Percentiles rank a stretch among this genome's conserved stretches.
Conservation (phyloP, 2,113 vertebrate species). For the Elaphurus davidianus region DNA sequence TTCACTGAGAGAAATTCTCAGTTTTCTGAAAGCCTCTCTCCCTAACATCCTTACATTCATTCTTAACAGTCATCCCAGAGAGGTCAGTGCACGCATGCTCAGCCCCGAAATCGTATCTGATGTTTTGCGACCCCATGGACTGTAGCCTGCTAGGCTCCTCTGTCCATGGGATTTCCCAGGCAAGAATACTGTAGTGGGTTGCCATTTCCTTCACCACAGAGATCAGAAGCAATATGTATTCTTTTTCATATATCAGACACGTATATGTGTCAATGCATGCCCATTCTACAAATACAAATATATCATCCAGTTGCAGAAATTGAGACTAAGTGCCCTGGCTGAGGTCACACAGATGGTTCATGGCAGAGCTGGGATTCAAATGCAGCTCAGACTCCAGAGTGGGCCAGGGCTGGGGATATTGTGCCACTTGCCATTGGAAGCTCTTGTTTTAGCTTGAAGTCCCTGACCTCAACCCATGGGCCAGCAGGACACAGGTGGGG, state of each 20-base stretch:
- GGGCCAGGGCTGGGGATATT: background rate
- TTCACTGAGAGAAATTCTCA: background rate
- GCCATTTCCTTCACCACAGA: background rate
- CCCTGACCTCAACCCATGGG: background rate
- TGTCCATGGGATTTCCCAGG: background rate
- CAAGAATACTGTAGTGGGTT: background rate
- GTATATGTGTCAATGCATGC: background rate
- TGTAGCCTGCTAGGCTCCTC: background rate
- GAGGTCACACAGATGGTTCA: background rate
- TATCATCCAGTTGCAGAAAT: background rate
- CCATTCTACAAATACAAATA: background rate
- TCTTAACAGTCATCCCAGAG: background rate
- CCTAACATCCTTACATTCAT: background rate
- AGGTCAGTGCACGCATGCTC: background rate
- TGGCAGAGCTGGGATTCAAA: background rate
- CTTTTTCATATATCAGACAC: background rate
- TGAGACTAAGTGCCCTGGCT: background rate
- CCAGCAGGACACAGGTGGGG: background rate
- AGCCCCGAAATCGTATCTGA: accelerated
- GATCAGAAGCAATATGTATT: background rate
- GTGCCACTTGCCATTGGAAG: background rate
- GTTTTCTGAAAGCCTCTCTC: background rate
- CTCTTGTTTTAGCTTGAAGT: background rate
- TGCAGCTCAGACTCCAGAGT: background rate
- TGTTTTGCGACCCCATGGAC: background rate